A percentile compares a stretch with the other conserved stretches of the same genome.
These are phyloP conservation scores for Lepidurus apus DNA, from an alignment of 1,140 invertebrate genomes.

Conservation along the genomic window DNA sequence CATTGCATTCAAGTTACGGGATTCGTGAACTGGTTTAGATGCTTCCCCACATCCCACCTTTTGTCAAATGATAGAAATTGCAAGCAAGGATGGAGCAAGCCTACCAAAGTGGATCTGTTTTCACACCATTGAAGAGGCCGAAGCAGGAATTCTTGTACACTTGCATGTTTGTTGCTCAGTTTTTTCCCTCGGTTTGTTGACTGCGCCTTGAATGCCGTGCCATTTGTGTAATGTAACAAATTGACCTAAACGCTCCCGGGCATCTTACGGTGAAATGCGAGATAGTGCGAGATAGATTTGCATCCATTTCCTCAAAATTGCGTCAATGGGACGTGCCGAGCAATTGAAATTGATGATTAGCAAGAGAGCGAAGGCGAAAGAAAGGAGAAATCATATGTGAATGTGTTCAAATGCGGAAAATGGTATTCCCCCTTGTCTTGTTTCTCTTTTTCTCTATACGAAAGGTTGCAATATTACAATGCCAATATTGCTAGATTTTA, in stretches of 20 bases:
- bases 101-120: neutral
- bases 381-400: neutral
- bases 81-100: neutral
- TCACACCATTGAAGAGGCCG: neutral
- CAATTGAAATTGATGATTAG: neutral
- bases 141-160: neutral
- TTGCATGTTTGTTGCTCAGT: constrained; percentile 12
- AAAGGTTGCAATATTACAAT: neutral
- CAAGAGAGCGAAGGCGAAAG: neutral
- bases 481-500: constrained; percentile 1
- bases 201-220: constrained; percentile 20
- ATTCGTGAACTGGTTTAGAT: neutral
- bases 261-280: neutral
- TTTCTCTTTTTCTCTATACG: neutral
- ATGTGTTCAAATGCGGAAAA: neutral
- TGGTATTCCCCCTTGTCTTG: neutral
- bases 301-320: neutral
- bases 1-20: neutral
- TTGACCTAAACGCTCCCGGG: neutral
- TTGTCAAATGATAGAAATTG: neutral
- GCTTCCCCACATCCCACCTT: constrained; percentile 6
- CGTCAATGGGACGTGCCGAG: neutral
- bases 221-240: neutral
- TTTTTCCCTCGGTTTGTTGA: constrained; percentile 5
- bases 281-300: neutral